phyloP scores from a whole-genome alignment of 1,140 invertebrate species.

The Cotesia glomerata region DNA sequence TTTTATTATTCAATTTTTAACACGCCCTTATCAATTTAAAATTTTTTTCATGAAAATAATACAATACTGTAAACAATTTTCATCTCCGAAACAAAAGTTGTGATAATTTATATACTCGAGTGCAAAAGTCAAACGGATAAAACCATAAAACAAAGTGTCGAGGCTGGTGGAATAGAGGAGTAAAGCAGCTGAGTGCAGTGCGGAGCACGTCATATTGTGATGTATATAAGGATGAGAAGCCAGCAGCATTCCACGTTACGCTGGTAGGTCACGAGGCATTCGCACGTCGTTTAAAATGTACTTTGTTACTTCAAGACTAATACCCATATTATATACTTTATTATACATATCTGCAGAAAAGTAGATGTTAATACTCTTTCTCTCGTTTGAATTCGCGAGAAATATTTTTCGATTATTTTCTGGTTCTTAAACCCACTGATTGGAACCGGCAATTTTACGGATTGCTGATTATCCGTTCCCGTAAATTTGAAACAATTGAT shows the following conservation, averaged over 20 bases:
- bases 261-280: conserved; percentile 50
- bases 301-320: conserved; percentile 11
- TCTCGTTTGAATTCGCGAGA: conserved; percentile 9
- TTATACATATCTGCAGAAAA: conserved; percentile 10
- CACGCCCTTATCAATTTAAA: too few relatives aligned
- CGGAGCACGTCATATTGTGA: neutral
- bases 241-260: conserved; percentile 45
- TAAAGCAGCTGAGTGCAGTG: neutral
- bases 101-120: neutral
- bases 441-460: conserved; percentile 45
- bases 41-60: too few relatives aligned
- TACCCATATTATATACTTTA: neutral
- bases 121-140: conserved; percentile 7
- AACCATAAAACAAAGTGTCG: conserved; percentile 25
- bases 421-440: conserved; percentile 47
- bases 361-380: neutral
- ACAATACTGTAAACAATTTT: neutral
- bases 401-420: conserved; percentile 44
- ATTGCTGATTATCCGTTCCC: conserved; percentile 20
- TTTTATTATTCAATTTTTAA: neutral
- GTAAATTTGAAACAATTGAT: conserved; percentile 7
- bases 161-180: neutral
- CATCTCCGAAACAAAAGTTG: neutral
- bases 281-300: conserved; percentile 38
- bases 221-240: neutral